Base-by-base conservation (phyloP, 2,113 vertebrate species). In the Cariama cristata region DNA sequence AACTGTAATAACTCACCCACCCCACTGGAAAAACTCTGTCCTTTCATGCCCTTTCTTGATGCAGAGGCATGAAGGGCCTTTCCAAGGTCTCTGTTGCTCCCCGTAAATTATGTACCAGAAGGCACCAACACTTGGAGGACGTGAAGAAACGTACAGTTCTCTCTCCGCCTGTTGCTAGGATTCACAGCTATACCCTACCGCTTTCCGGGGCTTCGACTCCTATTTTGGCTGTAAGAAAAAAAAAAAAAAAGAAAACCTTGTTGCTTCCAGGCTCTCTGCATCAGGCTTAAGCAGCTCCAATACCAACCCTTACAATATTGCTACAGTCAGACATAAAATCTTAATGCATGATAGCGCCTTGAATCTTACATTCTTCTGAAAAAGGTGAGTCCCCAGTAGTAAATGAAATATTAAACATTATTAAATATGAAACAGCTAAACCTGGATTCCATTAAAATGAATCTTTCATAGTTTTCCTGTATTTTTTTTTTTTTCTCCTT, bases 331-430 rank as follows among this genome's bases (percentile, higher is more conserved):
- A 66, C 88, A 97, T 98, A 77, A 97, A 98, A 97, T 93, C 94
- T 96, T 97, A 97, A 97, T 98, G 95, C 77, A 38, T 5, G 52
- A 28, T 75, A 95, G 96, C 49, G 95, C 89, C 93, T 97, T 32
- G 69, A 94, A 95, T 96, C 69, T 79, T 88, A 84, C 81, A 73
- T 94, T 96, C 94, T 93, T 92, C 92, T 92, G 90, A 88, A 94
- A 95, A 97, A 97, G 96, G 96, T 97, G 96, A 97, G 96, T 96
- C 95, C 93, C 95, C 88, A 83, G 94, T 95, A 98, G 97, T 96
- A 96, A 97, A 98, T 97, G 96, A 98, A 97, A 97, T 97, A 97
- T 97, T 97, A 97, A 98, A 96, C 95, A 83, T 75, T 96, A 97
- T 97, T 97, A 97, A 97, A 97, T 96, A 97, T 97, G 97, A 97